Base-by-base conservation (phyloP, 2,797 vertebrate species). In the Lycodopsis pacificus region DNA sequence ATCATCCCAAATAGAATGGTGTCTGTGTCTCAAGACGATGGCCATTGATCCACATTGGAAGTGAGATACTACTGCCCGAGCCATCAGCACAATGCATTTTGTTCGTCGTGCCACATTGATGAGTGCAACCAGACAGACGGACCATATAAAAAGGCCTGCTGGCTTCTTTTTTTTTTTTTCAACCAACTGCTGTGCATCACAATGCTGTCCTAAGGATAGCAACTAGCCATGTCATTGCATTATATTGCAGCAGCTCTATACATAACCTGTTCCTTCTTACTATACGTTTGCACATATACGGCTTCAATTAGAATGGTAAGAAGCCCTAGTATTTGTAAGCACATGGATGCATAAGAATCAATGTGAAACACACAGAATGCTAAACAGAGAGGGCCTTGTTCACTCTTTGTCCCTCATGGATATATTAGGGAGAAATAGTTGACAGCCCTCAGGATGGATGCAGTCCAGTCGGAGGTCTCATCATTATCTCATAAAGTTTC, bases 1-100 rank as follows among this genome's bases (percentile, higher is more conserved):
- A 91, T 93, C 90, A 89, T 89, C 89, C 83, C 88, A 92, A 93
- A 93, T 88, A 91, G 89, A 93, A 92, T 90, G 84, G 86, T 89
- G 89, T 92, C 91, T 90, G 80, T 80, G 79, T 91, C 93, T 93
- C 90, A 88, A 91, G 93, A 88, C 89, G 54, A 87, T 74, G 68
- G 74, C 80, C 90, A 93, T 93, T 93, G 94, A 93, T 93, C 89
- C 93, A 89, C 79, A 91, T 57, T 92, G 89, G 83, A 89, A 88
- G 89, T 83, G 83, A 93, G 91, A 92, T 57, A 69, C 88, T 76
- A 65, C 85, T 73, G 77, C 73, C 78, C 70, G 65, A 89, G 85
- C 86, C 81, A 84, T 86, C 81, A 81, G 72, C 82, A 68, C 71
- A 83, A 86, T 71, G 71, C 66, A 59, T 91, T 91, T 78, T 78